Evolutionary conservation across 2,888 invertebrate genomes (phyloP).

Genomic region (Ophion ventricosus): DNA sequence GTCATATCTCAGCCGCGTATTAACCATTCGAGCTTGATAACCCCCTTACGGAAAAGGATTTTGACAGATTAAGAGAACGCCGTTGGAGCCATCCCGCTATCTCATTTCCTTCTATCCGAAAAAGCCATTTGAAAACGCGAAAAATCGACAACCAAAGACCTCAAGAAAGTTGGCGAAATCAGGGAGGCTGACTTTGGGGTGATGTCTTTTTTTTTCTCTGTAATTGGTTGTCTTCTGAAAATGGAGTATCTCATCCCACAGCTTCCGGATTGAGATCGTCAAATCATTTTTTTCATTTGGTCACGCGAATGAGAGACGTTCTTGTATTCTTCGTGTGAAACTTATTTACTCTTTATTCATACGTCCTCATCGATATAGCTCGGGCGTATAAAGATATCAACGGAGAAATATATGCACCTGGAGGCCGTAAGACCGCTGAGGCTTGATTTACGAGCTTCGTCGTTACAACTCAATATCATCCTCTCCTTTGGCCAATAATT

Average conservation of each 20-base stretch:
- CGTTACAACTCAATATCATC: background rate
- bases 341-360: too few relatives aligned
- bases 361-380: background rate
- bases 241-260: background rate
- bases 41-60: too few relatives aligned
- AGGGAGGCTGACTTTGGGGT: too few relatives aligned
- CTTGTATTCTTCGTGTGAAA: background rate
- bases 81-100: too few relatives aligned
- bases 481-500: constrained; percentile 34
- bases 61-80: too few relatives aligned
- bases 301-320: too few relatives aligned
- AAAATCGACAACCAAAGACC: too few relatives aligned
- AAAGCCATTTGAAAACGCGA: too few relatives aligned
- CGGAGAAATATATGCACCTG: constrained; percentile 27
- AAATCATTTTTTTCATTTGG: background rate
- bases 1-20: too few relatives aligned
- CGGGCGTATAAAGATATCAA: background rate
- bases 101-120: too few relatives aligned
- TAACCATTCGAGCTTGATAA: too few relatives aligned
- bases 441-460: constrained; percentile 51
- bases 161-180: too few relatives aligned
- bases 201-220: background rate
- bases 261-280: background rate
- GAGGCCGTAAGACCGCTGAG: constrained; percentile 23
- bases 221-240: background rate